Base-by-base conservation (phyloP, 2,888 invertebrate species). In the Lithosia quadra region DNA sequence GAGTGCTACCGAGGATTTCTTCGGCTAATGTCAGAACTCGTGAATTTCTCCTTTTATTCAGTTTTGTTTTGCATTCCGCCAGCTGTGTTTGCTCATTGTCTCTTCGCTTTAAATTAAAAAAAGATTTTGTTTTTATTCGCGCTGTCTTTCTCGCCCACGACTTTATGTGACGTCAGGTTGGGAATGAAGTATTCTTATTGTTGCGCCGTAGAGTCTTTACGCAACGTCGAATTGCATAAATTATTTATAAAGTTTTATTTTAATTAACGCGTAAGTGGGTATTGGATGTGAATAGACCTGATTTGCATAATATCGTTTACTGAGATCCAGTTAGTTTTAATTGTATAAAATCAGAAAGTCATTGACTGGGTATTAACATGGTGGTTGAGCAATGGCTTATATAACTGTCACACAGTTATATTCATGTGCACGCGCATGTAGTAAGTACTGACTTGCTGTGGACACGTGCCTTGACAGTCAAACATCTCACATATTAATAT, bases 81-180 rank as follows among this genome's bases (percentile, higher is more conserved):
- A 93, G 90, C 92, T 93, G 92, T 91, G 92, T 93, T 94, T 92
- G 93, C 90, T 94, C 94, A 93, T 94, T 94, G 94, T 94, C 92
- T 93, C 90, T 87, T 87, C 85, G 88, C 80, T 90, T 94, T 91
- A 91, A 93, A 91, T 91, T 90, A 88, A 92, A 92, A 92, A 91
- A 91, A 89, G 84, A 86, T 86, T 90, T 86, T 84, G 86, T 90
- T 92, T 92, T 92, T 90, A 89, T 91, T 89, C 82, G 82, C 85
- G 82, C 86, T 87, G 91, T 93, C 91, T 88, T 87, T 86, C 84
- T 92, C 90, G 90, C 91, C 92, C 92, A 92, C 92, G 88, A 91
- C 89, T 94, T 94, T 94, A 94, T 94, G 93, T 93, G 94, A 94
- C 92, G 90, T 93, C 91, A 91, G 92, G 90, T 91, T 92, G 84